A percentile compares a stretch with the other conserved stretches of the same genome.
Conservation (phyloP, 2,113 vertebrate species). For the Chloroceryle aenea region DNA sequence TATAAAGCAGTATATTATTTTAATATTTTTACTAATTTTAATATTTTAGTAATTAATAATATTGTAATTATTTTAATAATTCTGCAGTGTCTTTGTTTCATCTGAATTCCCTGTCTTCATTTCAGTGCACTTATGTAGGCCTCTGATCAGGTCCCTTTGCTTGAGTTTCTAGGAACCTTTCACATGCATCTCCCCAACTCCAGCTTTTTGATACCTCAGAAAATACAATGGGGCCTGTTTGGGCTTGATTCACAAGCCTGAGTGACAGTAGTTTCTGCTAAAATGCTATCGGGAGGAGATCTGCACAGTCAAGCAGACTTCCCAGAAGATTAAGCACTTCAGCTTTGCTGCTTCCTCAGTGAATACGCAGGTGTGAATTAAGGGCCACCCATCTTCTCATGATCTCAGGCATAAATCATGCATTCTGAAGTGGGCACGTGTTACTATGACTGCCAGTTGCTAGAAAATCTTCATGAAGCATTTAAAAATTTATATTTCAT, state of each 20-base stretch:
- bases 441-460: neutral
- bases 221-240: neutral
- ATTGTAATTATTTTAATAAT: neutral
- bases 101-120: neutral
- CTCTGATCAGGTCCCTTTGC: neutral
- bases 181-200: neutral
- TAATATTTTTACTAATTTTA: too few relatives aligned
- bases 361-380: neutral
- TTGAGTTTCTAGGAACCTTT: neutral
- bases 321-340: neutral
- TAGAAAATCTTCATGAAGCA: neutral
- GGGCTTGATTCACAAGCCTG: neutral
- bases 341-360: neutral
- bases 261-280: neutral
- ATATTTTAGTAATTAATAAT: too few relatives aligned
- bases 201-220: neutral
- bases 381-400: neutral
- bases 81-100: neutral
- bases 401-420: neutral
- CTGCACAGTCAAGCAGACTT: neutral
- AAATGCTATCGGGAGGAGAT: neutral
- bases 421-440: fast-evolving
- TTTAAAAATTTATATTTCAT: neutral
- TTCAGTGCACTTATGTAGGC: neutral
- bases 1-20: neutral